A percentile compares a stretch with the other conserved stretches of the same genome.
These are phyloP conservation scores for Ormyrus rosae DNA, from an alignment of 2,888 invertebrate species.

Conservation along the genomic window DNA sequence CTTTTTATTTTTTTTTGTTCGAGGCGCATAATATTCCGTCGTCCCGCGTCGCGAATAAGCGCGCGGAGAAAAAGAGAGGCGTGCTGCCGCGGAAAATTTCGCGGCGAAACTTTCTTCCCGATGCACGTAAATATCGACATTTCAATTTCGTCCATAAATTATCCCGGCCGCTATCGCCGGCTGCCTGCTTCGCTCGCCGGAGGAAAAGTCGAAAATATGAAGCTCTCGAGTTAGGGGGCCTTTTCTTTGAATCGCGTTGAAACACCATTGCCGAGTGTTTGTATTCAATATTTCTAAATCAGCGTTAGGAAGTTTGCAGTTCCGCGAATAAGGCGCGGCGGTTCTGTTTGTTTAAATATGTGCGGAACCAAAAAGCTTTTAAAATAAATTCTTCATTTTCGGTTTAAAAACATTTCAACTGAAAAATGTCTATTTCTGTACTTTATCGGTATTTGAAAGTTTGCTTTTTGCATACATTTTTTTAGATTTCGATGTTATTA, in stretches of 20 bases:
- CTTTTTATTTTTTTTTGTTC: conserved; percentile 22
- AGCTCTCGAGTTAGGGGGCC: conserved; percentile 3
- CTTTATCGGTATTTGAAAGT: too few relatives aligned
- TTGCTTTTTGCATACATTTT: too few relatives aligned
- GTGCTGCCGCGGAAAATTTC: conserved; percentile 34
- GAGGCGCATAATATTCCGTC: conserved; percentile 26
- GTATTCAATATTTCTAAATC: too few relatives aligned
- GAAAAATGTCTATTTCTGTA: too few relatives aligned
- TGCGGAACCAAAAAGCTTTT: too few relatives aligned
- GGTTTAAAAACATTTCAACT: too few relatives aligned
- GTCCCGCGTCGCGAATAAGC: background rate
- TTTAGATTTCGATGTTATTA: too few relatives aligned
- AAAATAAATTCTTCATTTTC: too few relatives aligned
- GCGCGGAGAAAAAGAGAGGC: background rate
- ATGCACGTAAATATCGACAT: conserved; percentile 48
- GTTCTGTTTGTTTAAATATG: too few relatives aligned
- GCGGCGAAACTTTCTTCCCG: conserved; percentile 10
- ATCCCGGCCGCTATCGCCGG: background rate
- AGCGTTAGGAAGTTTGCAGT: too few relatives aligned
- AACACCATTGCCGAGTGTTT: too few relatives aligned
- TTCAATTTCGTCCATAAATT: conserved; percentile 56
- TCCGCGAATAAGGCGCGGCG: too few relatives aligned
- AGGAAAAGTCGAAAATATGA: conserved; percentile 21
- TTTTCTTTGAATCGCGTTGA: background rate
- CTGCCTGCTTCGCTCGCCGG: conserved; percentile 7